phyloP scores from a whole-genome alignment of 2,888 invertebrate species.

The Hirtodrosophila alboralis region DNA sequence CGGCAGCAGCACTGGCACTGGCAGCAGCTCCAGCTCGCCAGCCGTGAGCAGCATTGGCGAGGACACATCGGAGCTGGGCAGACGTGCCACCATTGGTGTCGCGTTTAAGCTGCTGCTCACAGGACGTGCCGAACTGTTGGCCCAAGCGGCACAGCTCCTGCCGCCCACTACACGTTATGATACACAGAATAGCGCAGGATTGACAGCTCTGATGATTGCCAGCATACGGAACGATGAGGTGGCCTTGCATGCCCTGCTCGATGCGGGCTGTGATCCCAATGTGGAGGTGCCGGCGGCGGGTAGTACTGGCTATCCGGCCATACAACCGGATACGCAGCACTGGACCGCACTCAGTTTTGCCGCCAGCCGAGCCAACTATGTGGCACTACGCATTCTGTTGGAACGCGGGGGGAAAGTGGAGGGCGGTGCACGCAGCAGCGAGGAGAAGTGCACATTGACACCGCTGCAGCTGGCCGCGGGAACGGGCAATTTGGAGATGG shows the following conservation, averaged over 20 bases:
- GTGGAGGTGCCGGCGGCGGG: constrained; percentile 88
- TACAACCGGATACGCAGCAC: constrained; percentile 89
- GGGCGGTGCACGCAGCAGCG: constrained; percentile 92
- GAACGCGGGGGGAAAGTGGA: constrained; percentile 93
- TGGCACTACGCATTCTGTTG: constrained; percentile 88
- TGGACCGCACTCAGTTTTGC: constrained; percentile 97
- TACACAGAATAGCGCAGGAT: constrained; percentile 90
- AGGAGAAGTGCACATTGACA: constrained; percentile 94
- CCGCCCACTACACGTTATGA: constrained; percentile 90
- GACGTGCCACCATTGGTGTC: constrained; percentile 88
- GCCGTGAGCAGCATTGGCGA: constrained; percentile 67
- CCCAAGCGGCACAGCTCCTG: constrained; percentile 90
- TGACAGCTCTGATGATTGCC: constrained; percentile 93
- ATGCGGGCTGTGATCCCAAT: constrained; percentile 93
- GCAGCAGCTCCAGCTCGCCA: constrained; percentile 58
- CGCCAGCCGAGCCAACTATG: constrained; percentile 85
- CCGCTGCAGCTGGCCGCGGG: constrained; percentile 95
- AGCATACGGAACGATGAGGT: constrained; percentile 91
- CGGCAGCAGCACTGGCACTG: constrained; percentile 53
- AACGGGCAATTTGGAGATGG: constrained; percentile 91
- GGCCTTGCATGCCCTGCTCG: constrained; percentile 89
- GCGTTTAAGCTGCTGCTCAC: constrained; percentile 92
- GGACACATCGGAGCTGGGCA: constrained; percentile 86
- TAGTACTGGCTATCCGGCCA: constrained; percentile 85
- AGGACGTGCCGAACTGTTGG: constrained; percentile 91